Percentiles rank a stretch among this genome's conserved stretches.
Conservation (phyloP, 2,113 vertebrate species). For the Todiramphus saurophagus region DNA sequence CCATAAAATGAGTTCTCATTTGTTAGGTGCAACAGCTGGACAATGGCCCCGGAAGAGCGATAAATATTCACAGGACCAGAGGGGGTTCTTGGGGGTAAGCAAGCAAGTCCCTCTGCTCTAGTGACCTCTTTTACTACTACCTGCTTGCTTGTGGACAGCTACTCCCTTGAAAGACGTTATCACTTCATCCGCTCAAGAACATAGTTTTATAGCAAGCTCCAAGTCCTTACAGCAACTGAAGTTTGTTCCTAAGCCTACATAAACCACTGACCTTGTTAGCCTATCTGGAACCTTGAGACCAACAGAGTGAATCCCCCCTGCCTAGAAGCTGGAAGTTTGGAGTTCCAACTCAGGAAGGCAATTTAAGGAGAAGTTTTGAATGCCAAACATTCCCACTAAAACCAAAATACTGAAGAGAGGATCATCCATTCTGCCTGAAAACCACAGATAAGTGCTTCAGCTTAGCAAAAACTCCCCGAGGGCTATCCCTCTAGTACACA, state of each 20-base stretch:
- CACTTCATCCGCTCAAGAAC: not conserved
- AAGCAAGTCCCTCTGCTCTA: not conserved
- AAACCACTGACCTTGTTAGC: not conserved
- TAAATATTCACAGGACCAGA: not conserved
- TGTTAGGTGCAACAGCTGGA: not conserved
- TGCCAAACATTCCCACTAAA: not conserved
- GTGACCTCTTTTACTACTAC: not conserved
- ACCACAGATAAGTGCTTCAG: not conserved
- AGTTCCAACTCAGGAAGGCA: not conserved
- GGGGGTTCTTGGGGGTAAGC: not conserved
- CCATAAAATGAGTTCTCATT: not conserved
- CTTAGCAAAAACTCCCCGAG: not conserved
- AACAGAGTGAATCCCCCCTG: not conserved
- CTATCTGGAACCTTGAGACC: not conserved
- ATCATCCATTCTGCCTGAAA: not conserved
- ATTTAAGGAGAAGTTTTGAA: not conserved
- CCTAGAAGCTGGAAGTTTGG: not conserved
- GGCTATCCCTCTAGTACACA: accelerated
- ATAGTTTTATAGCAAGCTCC: not conserved
- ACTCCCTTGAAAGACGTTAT: not conserved
- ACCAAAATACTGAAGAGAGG: not conserved
- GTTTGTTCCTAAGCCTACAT: not conserved
- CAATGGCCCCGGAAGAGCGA: not conserved
- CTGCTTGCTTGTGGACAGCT: not conserved
- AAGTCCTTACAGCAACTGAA: not conserved